phyloP scores from a whole-genome alignment of 2,797 vertebrate species.

The Xenopus petersii region DNA sequence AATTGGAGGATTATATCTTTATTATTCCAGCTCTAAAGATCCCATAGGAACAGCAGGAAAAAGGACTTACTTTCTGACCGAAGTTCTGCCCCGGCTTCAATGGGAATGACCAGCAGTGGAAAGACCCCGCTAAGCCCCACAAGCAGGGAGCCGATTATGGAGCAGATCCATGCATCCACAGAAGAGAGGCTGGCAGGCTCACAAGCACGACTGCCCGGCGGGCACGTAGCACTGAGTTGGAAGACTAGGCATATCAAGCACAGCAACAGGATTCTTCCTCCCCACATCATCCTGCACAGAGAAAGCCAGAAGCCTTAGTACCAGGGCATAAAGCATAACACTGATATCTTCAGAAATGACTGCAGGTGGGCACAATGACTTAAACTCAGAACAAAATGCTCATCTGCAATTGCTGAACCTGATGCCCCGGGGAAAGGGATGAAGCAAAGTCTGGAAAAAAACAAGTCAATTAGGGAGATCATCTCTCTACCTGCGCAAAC shows the following conservation, averaged over 20 bases:
- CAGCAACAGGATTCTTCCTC: slow-evolving; percentile 15
- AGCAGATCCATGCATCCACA: slow-evolving; percentile 86
- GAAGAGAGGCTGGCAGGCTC: slow-evolving; percentile 23
- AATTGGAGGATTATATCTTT: not conserved
- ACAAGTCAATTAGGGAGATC: no score
- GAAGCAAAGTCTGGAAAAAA: no score
- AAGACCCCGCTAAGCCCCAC: slow-evolving; percentile 93
- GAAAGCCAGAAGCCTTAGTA: not conserved
- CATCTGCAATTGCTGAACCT: no score
- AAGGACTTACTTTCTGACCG: slow-evolving; percentile 82
- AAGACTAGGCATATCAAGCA: slow-evolving; percentile 10
- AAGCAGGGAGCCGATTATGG: slow-evolving; percentile 82
- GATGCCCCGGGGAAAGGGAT: no score
- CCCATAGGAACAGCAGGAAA: not conserved
- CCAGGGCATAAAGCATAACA: no score
- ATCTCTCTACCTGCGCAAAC: no score
- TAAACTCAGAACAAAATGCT: no score
- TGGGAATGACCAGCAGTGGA: slow-evolving; percentile 86
- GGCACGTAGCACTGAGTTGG: slow-evolving; percentile 16
- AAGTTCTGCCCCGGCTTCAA: slow-evolving; percentile 83
- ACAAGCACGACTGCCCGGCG: slow-evolving; percentile 41
- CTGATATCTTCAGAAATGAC: no score
- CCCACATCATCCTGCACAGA: slow-evolving; percentile 24
- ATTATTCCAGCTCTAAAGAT: not conserved
- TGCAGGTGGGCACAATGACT: no score